Evolutionary conservation across 2,888 invertebrate genomes (phyloP).

Genomic region (Andrena minutula): DNA sequence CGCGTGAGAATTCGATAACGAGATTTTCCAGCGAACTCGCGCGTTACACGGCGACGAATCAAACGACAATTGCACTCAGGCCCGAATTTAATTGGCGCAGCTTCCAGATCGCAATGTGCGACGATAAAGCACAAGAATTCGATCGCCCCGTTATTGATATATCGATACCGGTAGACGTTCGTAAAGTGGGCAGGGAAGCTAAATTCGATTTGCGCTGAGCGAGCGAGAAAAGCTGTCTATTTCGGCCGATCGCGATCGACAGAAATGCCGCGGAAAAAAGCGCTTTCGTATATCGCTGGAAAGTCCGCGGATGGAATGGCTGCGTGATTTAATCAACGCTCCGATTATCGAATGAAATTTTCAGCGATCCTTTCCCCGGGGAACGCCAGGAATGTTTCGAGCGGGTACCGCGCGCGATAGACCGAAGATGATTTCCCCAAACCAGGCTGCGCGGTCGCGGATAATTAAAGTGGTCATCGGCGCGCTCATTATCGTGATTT

Average conservation of each 20-base stretch:
- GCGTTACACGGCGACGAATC: not conserved
- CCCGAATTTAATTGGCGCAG: not conserved
- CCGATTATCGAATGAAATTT: slow-evolving; percentile 36
- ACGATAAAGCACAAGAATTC: slow-evolving; percentile 26
- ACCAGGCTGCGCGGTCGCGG: not conserved
- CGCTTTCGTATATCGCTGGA: slow-evolving; percentile 19
- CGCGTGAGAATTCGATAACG: not conserved
- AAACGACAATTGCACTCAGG: not conserved
- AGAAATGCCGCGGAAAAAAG: slow-evolving; percentile 12
- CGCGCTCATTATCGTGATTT: slow-evolving; percentile 33
- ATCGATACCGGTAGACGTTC: slow-evolving; percentile 33
- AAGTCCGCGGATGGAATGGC: slow-evolving; percentile 16
- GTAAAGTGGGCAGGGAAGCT: slow-evolving; percentile 7
- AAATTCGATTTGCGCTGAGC: not conserved
- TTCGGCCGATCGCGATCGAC: too few species aligned
- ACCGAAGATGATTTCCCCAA: not conserved
- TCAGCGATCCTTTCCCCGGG: not conserved
- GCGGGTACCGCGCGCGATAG: not conserved
- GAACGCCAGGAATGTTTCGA: not conserved
- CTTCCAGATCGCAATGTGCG: not conserved
- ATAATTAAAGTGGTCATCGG: slow-evolving; percentile 20
- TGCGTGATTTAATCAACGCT: slow-evolving; percentile 47
- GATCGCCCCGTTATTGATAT: slow-evolving; percentile 36
- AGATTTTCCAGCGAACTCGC: not conserved
- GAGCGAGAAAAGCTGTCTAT: not conserved